Base-by-base conservation (phyloP, 2,888 invertebrate genomes). In the Notodonta dromedarius region DNA sequence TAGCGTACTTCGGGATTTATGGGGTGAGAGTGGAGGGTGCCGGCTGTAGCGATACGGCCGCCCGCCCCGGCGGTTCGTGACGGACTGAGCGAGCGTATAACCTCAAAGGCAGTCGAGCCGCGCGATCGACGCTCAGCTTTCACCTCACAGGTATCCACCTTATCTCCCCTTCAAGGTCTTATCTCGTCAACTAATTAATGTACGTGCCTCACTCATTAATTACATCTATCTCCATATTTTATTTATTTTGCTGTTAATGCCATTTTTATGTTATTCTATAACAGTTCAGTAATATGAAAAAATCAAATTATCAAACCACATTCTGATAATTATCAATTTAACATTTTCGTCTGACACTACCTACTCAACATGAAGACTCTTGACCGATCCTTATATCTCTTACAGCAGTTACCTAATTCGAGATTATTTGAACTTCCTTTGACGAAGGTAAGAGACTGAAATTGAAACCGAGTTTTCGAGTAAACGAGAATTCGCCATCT, bases 141-240 rank as follows among this genome's bases (percentile, higher is more conserved):
- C 74, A 82, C 83, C 82, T 83, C 78, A 72, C 83, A 84, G 84
- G 84, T 84, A 82, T 24, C 24, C 69, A 75, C 77, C 74, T 76
- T 70, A 75, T 73, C 76, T 69, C 66, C 71, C 74, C 67, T 68
- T 73, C 73, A 75, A 75, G 74, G 74, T 69, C 68, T 75, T 75
- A 75, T 75, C 74, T 75, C 75, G 73, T 75, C 71, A 75, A 71
- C 77, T 77, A 74, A 77, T 77, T 77, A 75, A 71, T 75, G 75
- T 73, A 67, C 73, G 71, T 73, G 71, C 66, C 74, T 69, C 58
- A 71, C 61, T 76, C 76, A 76, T 69, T 72, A 67, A 73, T 67
- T 73, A 73, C 61, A 72, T 68, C 62, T 68, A 67, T 66, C 65
- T 67, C 65, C 59, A 66, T 57, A 61, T 70, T 66, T 65, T 70